A percentile compares a stretch with the other conserved stretches of the same genome.
Conservation (phyloP, 2,797 vertebrate species). For the Squalus acanthias region DNA sequence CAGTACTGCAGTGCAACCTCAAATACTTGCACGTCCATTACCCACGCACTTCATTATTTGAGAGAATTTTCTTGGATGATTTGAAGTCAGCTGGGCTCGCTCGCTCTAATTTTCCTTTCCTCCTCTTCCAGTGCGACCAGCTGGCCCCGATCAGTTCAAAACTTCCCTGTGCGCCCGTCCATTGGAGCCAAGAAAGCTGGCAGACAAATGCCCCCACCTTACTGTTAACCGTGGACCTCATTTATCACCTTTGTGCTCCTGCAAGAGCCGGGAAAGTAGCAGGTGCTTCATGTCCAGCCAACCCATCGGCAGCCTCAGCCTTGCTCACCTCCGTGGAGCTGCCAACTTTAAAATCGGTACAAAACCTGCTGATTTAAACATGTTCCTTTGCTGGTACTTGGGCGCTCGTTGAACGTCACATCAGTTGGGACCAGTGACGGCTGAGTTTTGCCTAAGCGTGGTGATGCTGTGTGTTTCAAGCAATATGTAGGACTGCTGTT, state of each 20-base stretch:
- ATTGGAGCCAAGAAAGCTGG: too few species aligned
- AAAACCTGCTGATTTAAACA: background rate
- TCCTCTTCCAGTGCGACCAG: background rate
- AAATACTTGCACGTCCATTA: background rate
- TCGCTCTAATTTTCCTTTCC: background rate
- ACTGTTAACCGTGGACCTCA: background rate
- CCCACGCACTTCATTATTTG: background rate
- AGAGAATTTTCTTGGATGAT: background rate
- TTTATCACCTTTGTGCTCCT: background rate
- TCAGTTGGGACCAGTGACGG: too few species aligned
- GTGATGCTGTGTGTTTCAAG: background rate
- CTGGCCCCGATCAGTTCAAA: background rate
- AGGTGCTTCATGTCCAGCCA: background rate
- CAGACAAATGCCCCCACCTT: too few species aligned
- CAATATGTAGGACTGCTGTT: background rate
- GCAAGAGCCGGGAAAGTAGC: background rate
- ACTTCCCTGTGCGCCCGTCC: too few species aligned
- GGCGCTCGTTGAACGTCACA: too few species aligned
- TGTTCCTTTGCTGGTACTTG: background rate
- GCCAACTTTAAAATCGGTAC: background rate
- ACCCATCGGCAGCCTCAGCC: background rate
- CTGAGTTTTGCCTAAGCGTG: background rate
- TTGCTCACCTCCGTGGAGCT: background rate
- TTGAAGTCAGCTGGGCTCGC: too few species aligned
- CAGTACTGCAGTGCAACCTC: background rate